Evolutionary conservation across 2,797 vertebrate species (phyloP), one percentile per base, ranked within the genome.

Genomic region (Psittacula derbiana): DNA sequence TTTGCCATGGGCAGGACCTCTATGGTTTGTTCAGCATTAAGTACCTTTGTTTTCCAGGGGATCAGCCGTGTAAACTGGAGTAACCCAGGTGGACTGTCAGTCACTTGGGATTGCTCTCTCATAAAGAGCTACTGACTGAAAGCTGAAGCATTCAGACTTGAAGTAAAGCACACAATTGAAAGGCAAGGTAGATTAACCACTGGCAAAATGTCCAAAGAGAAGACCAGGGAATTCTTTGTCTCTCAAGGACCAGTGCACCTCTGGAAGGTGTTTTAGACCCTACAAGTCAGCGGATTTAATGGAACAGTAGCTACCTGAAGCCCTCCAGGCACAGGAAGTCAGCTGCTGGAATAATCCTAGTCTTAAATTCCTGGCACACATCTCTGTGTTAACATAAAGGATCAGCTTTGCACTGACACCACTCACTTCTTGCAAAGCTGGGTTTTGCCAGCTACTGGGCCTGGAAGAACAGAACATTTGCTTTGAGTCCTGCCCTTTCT

Each of bases 161-260:
- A 90, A 93, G 55, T 89, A 90, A 87, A 89, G 64, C 80, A 67
- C 0, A 0, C 11, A 12, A 84, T 93, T 92, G 80, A 92, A 94
- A 97, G 47, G 71, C 80, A 70, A 31, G 79, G 80, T 57, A 74
- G 92, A 93, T 95, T 92, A 93, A 80, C 44, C 79, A 53, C 70
- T 73, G 60, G 50, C 57, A 88, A 86, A 86, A 60, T 12, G 10
- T 90, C 38, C 79, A 79, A 83, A 61, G 69, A 74, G 86, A 80
- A 74, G 83, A 76, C 47, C 53, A 78, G 69, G 31, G 75, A 86
- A 78, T 93, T 94, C 53, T 91, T 31, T 17, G 10, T 78, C 65
- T 78, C 79, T 93, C 84, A 92, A 94, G 91, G 91, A 72, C 72
- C 92, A 62, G 14, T 8, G 10, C 52, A 24, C 12, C 85, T 95